phyloP scores from a whole-genome alignment of 37 sponge, comb jelly and placozoan genomes.

The Chondrilla cf. caribensis region DNA sequence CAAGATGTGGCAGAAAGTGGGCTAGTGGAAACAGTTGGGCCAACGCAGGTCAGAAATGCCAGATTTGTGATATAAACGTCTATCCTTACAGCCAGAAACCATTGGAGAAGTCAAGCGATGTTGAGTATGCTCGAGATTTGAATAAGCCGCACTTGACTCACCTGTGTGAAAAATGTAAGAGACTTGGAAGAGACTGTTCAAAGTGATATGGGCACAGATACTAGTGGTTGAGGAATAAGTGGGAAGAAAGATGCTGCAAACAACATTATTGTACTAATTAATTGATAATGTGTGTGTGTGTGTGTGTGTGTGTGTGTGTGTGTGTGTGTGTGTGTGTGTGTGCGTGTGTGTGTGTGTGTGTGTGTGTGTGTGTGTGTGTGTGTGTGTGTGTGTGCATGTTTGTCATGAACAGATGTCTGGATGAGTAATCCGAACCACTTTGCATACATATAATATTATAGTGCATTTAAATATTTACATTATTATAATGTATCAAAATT shows the following conservation, averaged over 20 bases:
- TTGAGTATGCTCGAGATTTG: slow-evolving; percentile 22
- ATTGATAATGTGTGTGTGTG: no score
- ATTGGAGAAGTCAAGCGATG: slow-evolving; percentile 11
- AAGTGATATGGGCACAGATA: not conserved
- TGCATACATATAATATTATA: no score
- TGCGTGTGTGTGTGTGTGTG: no score
- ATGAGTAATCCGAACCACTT: no score
- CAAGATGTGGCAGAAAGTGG: slow-evolving; percentile 42
- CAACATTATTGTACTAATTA: not conserved
- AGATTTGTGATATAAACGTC: slow-evolving; percentile 46
- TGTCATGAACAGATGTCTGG: no score
- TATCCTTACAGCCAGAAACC: slow-evolving; percentile 41
- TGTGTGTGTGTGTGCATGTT: no score
- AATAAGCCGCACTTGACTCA: slow-evolving; percentile 37
- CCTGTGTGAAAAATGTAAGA: slow-evolving; percentile 59
- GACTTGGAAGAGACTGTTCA: slow-evolving; percentile 44
- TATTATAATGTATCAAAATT: no score
- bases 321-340: no score
- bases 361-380: no score
- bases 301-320: no score
- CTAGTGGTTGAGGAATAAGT: not conserved
- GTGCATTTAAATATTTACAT: no score
- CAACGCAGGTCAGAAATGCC: slow-evolving; percentile 50
- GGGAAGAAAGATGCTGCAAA: not conserved
- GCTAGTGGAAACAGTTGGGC: slow-evolving; percentile 68